These are phyloP conservation scores for Anthoscopus minutus DNA, from an alignment of 2,113 vertebrate species.

Conservation along the genomic window DNA sequence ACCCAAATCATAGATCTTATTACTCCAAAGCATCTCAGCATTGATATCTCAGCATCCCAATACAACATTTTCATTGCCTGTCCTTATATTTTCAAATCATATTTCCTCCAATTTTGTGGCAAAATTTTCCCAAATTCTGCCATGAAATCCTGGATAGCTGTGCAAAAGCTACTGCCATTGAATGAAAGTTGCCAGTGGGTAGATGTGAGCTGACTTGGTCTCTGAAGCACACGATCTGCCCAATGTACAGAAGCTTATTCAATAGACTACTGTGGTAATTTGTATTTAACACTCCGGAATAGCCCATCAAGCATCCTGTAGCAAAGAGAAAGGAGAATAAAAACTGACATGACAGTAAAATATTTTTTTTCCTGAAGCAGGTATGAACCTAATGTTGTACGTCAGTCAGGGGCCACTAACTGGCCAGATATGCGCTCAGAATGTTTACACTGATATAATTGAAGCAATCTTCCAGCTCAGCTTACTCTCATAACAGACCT, in stretches of 20 bases:
- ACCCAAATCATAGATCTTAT: not conserved
- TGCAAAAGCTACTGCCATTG: not conserved
- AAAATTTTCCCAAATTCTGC: not conserved
- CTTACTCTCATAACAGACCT: not conserved
- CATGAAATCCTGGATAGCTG: not conserved
- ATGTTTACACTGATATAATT: not conserved
- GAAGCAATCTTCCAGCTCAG: not conserved
- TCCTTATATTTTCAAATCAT: not conserved
- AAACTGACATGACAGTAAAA: not conserved
- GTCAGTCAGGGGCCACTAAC: not conserved
- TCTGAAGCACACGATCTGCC: not conserved
- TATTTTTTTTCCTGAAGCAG: not conserved
- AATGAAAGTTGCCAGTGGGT: not conserved
- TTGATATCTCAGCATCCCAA: not conserved
- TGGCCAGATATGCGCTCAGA: not conserved
- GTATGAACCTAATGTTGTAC: not conserved
- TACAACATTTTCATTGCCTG: not conserved
- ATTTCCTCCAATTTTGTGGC: not conserved
- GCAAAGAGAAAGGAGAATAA: not conserved
- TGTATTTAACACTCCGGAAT: not conserved
- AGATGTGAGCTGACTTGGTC: not conserved
- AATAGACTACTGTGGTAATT: not conserved
- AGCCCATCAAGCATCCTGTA: not conserved
- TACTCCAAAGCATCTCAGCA: not conserved
- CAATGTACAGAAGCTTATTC: not conserved